Evolutionary conservation across 2,797 vertebrate genomes (phyloP).

Genomic region (Strix occidentalis): DNA sequence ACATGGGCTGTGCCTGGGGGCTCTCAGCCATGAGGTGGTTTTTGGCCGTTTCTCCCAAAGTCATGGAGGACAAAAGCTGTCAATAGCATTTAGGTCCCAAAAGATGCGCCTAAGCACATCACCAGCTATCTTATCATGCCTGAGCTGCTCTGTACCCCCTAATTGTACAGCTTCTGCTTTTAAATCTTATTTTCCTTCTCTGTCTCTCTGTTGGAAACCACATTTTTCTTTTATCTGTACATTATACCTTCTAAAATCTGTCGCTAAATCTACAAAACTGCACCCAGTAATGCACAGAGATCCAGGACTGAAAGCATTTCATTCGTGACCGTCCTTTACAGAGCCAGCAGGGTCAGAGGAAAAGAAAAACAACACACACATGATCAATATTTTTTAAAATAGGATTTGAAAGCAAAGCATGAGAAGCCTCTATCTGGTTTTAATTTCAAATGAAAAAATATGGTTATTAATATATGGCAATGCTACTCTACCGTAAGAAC

Average conservation of each 20-base stretch:
- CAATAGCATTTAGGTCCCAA: background rate
- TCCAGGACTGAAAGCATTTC: background rate
- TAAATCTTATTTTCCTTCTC: background rate
- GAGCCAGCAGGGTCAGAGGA: background rate
- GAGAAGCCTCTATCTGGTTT: background rate
- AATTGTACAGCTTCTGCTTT: background rate
- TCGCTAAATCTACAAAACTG: background rate
- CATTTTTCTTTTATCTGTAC: background rate
- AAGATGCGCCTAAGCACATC: background rate
- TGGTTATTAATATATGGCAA: background rate
- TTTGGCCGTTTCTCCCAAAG: background rate
- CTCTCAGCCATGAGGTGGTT: background rate
- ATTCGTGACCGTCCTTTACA: background rate
- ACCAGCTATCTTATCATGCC: rapidly evolving
- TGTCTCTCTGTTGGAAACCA: background rate
- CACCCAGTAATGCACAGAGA: background rate
- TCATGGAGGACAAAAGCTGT: rapidly evolving
- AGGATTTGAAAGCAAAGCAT: background rate
- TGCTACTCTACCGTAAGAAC: background rate
- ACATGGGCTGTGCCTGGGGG: background rate
- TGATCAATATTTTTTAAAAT: background rate
- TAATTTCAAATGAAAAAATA: background rate
- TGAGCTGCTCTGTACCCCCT: background rate
- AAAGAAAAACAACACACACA: background rate
- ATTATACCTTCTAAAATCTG: background rate